Evolutionary conservation across 2,888 invertebrate species (phyloP), one percentile per base, ranked within the genome.

Genomic region (Lumbricus terrestris): DNA sequence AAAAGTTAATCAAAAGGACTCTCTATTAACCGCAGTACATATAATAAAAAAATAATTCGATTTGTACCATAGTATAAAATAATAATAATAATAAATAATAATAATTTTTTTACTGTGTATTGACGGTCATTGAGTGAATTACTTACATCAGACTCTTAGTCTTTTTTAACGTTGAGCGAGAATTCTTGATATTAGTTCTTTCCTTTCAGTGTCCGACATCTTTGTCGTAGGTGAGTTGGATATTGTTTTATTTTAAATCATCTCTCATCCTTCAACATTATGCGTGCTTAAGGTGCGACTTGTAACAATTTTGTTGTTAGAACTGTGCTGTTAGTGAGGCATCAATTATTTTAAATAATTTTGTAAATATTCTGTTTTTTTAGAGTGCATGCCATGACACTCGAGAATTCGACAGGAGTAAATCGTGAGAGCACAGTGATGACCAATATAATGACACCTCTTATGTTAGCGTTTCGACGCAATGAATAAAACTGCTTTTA

Each of bases 391-490:
- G n/a, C 8, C 29, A 15, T 69, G n/a, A n/a, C 29, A n/a, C 11
- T 54, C 13, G 5, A 29, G 8, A n/a, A 69, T n/a, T 29, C n/a
- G 69, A n/a, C 11, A n/a, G 8, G 69, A 29, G 69, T 69, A 69
- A 69, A 69, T n/a, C 69, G 69, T 69, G 69, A 69, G 69, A 69
- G 69, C 69, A 69, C 69, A 69, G n/a, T 69, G 69, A 69, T 69
- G 69, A 69, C 69, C 69, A 69, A 69, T 69, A n/a, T 69, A 69
- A 69, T 69, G 69, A 69, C 69, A 69, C 69, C 69, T 69, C 69
- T 69, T 69, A 69, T 69, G 69, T n/a, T 69, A 69, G 69, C 69
- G 69, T 69, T 69, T 69, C 69, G 69, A 69, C 69, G 69, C 69
- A 69, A 69, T 69, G 69, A 69, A 69, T 69, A 69, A 69, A 69